A percentile compares a stretch with the other conserved stretches of the same genome.
phyloP scores from a whole-genome alignment of 23 tunicate species.

The Aplidium turbinatum region DNA sequence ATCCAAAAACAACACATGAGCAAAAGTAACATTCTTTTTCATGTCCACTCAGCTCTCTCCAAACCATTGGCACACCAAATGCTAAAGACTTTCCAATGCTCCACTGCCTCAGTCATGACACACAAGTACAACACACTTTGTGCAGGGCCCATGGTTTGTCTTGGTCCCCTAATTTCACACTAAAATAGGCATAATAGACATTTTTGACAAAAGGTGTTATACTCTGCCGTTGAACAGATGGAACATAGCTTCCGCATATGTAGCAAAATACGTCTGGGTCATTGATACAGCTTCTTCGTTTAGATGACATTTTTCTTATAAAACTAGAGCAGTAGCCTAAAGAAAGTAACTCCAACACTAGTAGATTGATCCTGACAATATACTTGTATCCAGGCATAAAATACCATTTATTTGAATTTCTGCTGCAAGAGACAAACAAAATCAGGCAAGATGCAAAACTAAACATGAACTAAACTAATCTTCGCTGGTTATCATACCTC shows the following conservation, averaged over 20 bases:
- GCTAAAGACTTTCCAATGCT: constrained; percentile 4
- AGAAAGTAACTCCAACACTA: not conserved
- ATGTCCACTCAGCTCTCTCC: not conserved
- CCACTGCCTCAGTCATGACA: constrained; percentile 1
- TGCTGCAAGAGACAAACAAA: constrained; percentile 2
- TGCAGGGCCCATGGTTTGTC: constrained; percentile 33
- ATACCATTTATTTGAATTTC: not conserved
- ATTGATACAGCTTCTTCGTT: constrained; percentile 18
- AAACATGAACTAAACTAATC: not conserved
- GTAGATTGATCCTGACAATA: not conserved
- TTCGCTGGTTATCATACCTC: not conserved
- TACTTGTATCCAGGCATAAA: not conserved
- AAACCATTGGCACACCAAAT: not conserved
- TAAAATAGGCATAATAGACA: not conserved
- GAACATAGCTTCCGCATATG: constrained; percentile 16
- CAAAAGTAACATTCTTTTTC: constrained; percentile 3
- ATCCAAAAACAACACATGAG: not conserved
- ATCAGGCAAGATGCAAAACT: constrained; percentile 7
- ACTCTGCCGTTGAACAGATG: constrained; percentile 15
- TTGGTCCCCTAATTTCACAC: constrained; percentile 3
- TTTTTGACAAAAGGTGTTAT: constrained; percentile 1
- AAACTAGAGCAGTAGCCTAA: not conserved
- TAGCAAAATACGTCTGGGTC: constrained; percentile 28
- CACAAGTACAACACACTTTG: too few relatives aligned
- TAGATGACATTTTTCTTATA: not conserved